Evolutionary conservation across 2,797 vertebrate genomes (phyloP).

Genomic region (Brotogeris chrysoptera): DNA sequence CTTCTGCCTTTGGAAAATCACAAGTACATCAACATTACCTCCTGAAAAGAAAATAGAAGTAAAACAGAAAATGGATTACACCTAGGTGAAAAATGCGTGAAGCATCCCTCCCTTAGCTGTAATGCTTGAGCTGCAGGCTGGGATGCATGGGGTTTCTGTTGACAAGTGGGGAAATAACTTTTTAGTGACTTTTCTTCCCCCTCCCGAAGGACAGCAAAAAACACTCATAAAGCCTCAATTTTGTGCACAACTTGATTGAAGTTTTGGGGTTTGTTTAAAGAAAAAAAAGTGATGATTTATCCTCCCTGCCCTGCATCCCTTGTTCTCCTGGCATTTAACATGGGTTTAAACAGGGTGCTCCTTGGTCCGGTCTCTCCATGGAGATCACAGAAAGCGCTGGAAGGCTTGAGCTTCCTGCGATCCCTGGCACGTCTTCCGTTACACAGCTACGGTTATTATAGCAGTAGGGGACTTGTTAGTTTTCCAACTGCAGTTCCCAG

Average conservation of each 20-base stretch:
- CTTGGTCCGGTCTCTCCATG: conserved; percentile 1
- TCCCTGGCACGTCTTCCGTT: conserved; percentile 66
- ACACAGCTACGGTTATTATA: conserved; percentile 57
- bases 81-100: not conserved
- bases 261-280: not conserved
- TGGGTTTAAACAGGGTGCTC: conserved; percentile 27
- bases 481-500: conserved; percentile 62
- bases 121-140: not conserved
- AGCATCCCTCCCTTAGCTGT: not conserved
- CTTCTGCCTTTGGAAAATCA: not conserved
- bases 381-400: conserved; percentile 54
- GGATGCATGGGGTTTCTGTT: not conserved
- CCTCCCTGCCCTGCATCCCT: not conserved
- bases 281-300: not conserved
- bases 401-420: conserved; percentile 59
- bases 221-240: not conserved
- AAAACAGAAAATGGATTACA: not conserved
- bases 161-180: not conserved
- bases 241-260: not conserved
- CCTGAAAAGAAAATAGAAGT: not conserved
- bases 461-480: conserved; percentile 67
- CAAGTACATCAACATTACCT: not conserved
- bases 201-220: not conserved
- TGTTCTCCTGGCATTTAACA: not conserved
- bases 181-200: not conserved